Evolutionary conservation across 2,888 invertebrate genomes (phyloP), one percentile per base, ranked within the genome.

Genomic region (Troilus luridus): DNA sequence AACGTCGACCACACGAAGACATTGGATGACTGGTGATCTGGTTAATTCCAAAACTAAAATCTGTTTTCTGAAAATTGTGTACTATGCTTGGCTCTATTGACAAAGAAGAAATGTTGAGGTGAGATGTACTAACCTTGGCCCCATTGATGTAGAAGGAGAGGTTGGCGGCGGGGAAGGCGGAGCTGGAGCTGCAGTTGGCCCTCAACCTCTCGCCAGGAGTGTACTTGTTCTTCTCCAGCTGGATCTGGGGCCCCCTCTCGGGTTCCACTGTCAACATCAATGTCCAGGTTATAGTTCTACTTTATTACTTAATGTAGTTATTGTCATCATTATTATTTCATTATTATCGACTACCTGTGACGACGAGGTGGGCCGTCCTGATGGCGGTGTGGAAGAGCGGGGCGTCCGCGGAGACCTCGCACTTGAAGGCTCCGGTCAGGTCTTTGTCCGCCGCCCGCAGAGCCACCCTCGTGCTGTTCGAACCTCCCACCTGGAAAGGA

Each of bases 331-430:
- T 14, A 67, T 56, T 64, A 24, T 67, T 9, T 3, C 24, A 17
- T 41, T 11, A 19, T 24, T 81, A 88, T 27, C n/a, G 93, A 95
- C 95, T 93, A 97, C 97, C 96, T 92, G 96, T 96, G 89, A 97
- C 96, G 92, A 96, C 96, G 94, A 97, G 96, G 14, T 95, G 95
- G 6, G 96, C 95, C 0, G 95, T 95, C 93, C 95, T 94, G 93
- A 96, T 96, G 93, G 95, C 95, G 0, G 97, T 97, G 94, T 97
- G 96, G 94, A 96, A 97, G 88, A 95, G 94, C 0, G 96, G 96
- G 1, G 96, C 95, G 93, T 97, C 97, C 0, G 96, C 96, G 0
- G 97, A 96, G 90, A 97, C 96, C 93, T 97, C 97, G 94, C 97
- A 97, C 94, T 96, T 96, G 95, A 96, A 97, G 92, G 95, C 94